Percentiles rank a stretch among this genome's conserved stretches.
phyloP scores from a whole-genome alignment of 2,888 invertebrate genomes.

The Limulus polyphemus region DNA sequence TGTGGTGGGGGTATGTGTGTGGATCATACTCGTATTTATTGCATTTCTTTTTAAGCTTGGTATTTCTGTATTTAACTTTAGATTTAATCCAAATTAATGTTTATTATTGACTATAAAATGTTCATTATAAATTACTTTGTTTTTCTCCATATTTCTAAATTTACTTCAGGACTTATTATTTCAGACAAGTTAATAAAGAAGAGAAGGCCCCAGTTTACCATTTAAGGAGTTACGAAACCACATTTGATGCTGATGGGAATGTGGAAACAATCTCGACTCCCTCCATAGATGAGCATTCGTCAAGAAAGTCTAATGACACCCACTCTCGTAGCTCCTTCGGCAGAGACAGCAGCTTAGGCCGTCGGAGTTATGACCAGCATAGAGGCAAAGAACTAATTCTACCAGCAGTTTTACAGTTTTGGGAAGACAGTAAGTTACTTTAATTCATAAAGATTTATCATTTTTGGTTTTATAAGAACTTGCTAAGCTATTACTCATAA shows the following conservation, averaged over 20 bases:
- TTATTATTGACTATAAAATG: too few relatives aligned
- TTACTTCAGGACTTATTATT: too few relatives aligned
- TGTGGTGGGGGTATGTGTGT: too few relatives aligned
- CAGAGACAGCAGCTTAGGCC: constrained; percentile 15
- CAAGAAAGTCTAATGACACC: constrained; percentile 45
- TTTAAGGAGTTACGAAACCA: constrained; percentile 41
- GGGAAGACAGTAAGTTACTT: constrained; percentile 54
- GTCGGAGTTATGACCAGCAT: constrained; percentile 12
- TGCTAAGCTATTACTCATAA: too few relatives aligned
- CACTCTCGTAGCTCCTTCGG: constrained; percentile 20
- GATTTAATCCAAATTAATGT: too few relatives aligned
- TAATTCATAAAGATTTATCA: too few relatives aligned
- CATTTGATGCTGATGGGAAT: constrained; percentile 81
- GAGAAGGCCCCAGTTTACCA: too few relatives aligned
- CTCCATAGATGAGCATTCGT: constrained; percentile 53
- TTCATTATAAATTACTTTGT: background rate
- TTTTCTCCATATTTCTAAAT: background rate
- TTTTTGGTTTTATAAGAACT: too few relatives aligned
- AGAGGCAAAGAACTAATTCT: constrained; percentile 71
- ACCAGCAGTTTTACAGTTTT: constrained; percentile 87
- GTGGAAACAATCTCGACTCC: constrained; percentile 73
- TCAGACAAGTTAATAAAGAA: too few relatives aligned
- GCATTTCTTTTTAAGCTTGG: too few relatives aligned
- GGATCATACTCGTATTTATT: too few relatives aligned
- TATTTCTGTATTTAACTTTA: too few relatives aligned